These are phyloP conservation scores for Lepus townsendii DNA, from an alignment of 2,797 vertebrate species.

Conservation along the genomic window DNA sequence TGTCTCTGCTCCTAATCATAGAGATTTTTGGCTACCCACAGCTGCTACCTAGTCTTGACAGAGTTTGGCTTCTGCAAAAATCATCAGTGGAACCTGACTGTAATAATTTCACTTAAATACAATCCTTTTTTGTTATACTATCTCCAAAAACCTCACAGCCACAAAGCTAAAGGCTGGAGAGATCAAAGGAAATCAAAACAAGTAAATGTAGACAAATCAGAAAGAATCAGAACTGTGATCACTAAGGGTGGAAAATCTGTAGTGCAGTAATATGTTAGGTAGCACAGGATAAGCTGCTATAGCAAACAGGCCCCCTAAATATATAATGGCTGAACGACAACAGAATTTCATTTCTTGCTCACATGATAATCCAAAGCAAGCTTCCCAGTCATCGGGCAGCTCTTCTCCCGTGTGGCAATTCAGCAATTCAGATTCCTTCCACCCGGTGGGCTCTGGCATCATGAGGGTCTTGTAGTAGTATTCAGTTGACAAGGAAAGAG, in stretches of 20 bases:
- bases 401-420: neutral
- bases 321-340: neutral
- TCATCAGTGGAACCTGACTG: slow-evolving; percentile 55
- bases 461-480: neutral
- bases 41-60: slow-evolving; percentile 64
- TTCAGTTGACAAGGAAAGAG: neutral
- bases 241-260: neutral
- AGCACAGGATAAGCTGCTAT: neutral
- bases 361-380: neutral
- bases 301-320: neutral
- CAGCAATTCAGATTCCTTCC: neutral
- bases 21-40: slow-evolving; percentile 1
- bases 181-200: slow-evolving; percentile 42
- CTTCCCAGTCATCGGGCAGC: neutral
- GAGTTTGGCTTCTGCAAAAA: slow-evolving; percentile 49
- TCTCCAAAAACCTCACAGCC: slow-evolving; percentile 63
- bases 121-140: slow-evolving; percentile 69
- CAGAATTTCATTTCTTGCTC: slow-evolving; percentile 20
- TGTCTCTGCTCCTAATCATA: neutral
- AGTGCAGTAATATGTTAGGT: neutral
- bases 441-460: neutral
- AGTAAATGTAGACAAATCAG: slow-evolving; percentile 9
- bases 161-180: slow-evolving; percentile 31
- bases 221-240: slow-evolving; percentile 18
- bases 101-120: slow-evolving; percentile 74